Evolutionary conservation across 2,888 invertebrate genomes (phyloP), one percentile per base, ranked within the genome.

Genomic region (Atrina japonica): DNA sequence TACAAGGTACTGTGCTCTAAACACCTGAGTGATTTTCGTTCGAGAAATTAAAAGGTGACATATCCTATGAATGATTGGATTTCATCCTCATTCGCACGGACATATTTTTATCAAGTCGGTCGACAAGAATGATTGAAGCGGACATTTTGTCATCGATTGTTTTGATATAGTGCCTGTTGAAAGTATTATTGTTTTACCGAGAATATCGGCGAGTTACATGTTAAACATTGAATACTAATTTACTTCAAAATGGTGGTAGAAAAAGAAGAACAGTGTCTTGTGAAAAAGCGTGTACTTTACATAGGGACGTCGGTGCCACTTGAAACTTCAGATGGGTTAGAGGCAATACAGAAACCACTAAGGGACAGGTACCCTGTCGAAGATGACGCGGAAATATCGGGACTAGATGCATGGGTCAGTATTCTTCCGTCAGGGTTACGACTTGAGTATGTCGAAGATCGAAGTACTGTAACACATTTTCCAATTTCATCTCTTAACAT

Each of bases 371-470:
- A 88, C 75, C 86, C 86, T 0, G 75, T 78, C 9, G 81, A 83
- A 14, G 77, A 83, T 30, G 81, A 83, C 16, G 68, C 77, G 1
- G 72, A 79, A 14, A 81, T 89, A 23, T 75, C 84, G 47, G 90
- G 90, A 0, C 86, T 90, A 27, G 86, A 89, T 61, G 96, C 98
- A 80, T 97, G 97, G 97, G 93, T 99, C 65, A 97, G 97, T 82
- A 97, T 99, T 61, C 98, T 97, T 96, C 96, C 96, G 77, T 98
- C 98, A 90, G 99, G 99, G 59, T 94, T 99, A 78, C 89, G 92
- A 63, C 80, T 99, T 80, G 98, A 99, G 92, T 99, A 99, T 91
- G 96, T 98, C 0, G 82, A 78, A 29, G 88, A 88, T 55, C 67
- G 77, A 2, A 78, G 80, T 30, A 81, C 81, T n/a, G 80, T 86